Percentiles rank a stretch among this genome's conserved stretches.
These are phyloP conservation scores for Poecilia picta DNA, from an alignment of 2,797 vertebrate species.

Conservation along the genomic window DNA sequence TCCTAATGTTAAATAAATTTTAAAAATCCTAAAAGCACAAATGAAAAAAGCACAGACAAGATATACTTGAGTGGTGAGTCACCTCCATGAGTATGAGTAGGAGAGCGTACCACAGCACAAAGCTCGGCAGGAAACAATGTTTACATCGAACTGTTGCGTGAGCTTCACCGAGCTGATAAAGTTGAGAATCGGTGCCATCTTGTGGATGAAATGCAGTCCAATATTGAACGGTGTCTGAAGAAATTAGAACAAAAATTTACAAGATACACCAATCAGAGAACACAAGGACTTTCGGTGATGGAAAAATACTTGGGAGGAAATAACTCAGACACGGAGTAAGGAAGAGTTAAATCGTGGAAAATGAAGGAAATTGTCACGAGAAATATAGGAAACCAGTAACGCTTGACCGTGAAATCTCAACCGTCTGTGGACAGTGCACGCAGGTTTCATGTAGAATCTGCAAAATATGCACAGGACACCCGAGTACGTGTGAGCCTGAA, in stretches of 20 bases:
- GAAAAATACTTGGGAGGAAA: background rate
- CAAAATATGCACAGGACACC: background rate
- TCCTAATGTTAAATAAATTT: slow-evolving; percentile 6
- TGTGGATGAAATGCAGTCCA: background rate
- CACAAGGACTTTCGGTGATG: background rate
- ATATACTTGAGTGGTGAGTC: slow-evolving; percentile 15
- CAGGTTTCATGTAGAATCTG: too few species aligned
- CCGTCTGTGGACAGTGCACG: too few species aligned
- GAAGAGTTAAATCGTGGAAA: background rate
- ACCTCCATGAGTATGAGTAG: background rate
- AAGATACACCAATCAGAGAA: background rate
- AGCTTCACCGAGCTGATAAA: background rate
- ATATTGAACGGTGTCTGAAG: background rate
- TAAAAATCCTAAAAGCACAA: slow-evolving; percentile 1
- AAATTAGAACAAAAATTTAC: background rate
- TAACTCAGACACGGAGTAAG: background rate
- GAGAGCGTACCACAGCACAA: background rate
- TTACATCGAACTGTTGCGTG: background rate
- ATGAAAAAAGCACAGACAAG: slow-evolving; percentile 17
- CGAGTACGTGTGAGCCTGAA: background rate
- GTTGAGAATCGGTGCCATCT: background rate
- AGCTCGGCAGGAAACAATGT: background rate
- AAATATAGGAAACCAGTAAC: background rate
- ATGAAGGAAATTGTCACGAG: background rate
- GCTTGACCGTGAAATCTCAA: background rate